phyloP scores from a whole-genome alignment of 2,113 vertebrate genomes.

The Dromiciops gliroides region DNA sequence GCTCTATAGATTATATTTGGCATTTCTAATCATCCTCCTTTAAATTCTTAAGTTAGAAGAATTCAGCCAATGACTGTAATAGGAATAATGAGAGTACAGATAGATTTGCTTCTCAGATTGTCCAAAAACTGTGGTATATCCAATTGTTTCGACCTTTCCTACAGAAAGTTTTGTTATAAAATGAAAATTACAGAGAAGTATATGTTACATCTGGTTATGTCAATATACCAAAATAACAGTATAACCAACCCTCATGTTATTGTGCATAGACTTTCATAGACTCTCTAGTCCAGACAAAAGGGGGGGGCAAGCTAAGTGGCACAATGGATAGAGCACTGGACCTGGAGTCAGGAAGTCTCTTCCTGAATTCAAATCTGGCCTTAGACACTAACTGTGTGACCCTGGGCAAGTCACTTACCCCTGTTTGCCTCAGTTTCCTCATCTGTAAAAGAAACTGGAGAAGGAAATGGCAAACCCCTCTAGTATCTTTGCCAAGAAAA shows the following conservation, averaged over 20 bases:
- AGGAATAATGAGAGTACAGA: background rate
- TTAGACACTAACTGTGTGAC: background rate
- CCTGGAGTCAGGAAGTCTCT: background rate
- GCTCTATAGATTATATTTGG: background rate
- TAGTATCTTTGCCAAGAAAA: background rate
- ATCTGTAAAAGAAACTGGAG: background rate
- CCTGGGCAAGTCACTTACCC: background rate
- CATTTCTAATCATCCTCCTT: background rate
- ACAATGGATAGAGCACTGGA: background rate
- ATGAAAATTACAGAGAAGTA: background rate
- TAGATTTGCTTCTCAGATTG: background rate
- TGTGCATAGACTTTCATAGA: background rate
- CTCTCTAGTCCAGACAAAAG: background rate
- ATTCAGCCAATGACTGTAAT: background rate
- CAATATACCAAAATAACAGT: background rate
- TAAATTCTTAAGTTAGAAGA: background rate
- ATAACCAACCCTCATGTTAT: background rate
- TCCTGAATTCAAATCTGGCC: background rate
- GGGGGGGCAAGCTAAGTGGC: background rate
- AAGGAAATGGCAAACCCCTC: too few relatives aligned
- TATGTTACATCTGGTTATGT: background rate
- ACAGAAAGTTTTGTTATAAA: background rate
- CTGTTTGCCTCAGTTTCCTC: background rate
- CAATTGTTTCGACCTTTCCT: background rate
- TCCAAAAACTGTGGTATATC: background rate